Evolutionary conservation across 2,113 vertebrate genomes (phyloP).

Genomic region (Oreochromis tanganicae): DNA sequence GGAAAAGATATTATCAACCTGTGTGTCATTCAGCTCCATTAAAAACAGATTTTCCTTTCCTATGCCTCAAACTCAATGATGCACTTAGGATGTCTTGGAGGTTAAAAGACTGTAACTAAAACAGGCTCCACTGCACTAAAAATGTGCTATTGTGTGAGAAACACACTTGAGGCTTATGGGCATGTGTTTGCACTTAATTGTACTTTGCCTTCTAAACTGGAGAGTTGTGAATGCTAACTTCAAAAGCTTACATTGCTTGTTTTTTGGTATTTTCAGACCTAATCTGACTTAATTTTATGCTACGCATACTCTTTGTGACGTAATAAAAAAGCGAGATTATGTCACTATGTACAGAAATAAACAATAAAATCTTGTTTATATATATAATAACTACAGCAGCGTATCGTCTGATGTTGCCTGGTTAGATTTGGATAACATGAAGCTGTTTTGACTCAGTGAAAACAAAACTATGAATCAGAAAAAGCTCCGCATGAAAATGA

Average conservation of each 20-base stretch:
- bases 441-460: not conserved
- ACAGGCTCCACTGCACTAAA: not conserved
- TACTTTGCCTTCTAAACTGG: not conserved
- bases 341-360: not conserved
- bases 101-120: constrained; percentile 10
- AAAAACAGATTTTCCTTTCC: constrained; percentile 4
- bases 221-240: not conserved
- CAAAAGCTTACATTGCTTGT: not conserved
- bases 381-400: not conserved
- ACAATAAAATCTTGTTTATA: not conserved
- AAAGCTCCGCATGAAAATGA: not conserved
- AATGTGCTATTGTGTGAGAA: not conserved
- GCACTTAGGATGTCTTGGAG: not conserved
- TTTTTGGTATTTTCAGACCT: not conserved
- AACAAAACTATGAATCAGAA: not conserved
- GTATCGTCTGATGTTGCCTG: not conserved
- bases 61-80: not conserved
- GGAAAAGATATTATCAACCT: constrained; percentile 15
- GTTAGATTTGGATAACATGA: not conserved
- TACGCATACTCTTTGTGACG: not conserved
- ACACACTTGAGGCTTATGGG: not conserved
- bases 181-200: not conserved
- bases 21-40: constrained; percentile 20
- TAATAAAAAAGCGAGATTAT: not conserved
- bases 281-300: not conserved